A percentile compares a stretch with the other conserved stretches of the same genome.
Conservation (phyloP, 64 coral and sea anemone genomes). For the Exaiptasia diaphana region DNA sequence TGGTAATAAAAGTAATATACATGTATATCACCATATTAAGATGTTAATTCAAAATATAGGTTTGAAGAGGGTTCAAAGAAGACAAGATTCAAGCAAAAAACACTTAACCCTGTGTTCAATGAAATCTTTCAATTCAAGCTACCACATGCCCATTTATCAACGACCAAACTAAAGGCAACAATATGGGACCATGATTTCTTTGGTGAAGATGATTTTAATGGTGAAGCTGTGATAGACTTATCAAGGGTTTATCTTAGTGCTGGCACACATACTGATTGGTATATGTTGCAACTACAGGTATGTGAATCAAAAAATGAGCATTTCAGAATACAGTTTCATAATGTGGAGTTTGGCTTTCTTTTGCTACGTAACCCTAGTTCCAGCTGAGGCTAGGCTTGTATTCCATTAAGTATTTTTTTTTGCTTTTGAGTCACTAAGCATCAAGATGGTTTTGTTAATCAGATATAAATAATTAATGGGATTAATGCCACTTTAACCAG, state of each 20-base stretch:
- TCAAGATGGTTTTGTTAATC: no score
- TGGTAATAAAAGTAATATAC: no score
- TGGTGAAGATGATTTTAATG: conserved; percentile 97
- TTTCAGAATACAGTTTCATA: not conserved
- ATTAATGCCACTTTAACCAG: no score
- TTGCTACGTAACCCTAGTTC: not conserved
- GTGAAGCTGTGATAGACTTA: conserved; percentile 86
- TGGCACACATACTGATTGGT: conserved; percentile 85
- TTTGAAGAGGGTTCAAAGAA: conserved; percentile 72
- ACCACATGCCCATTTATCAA: conserved; percentile 37
- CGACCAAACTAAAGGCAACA: conserved; percentile 61
- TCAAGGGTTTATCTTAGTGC: conserved; percentile 63
- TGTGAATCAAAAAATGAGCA: no score
- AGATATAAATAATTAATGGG: no score
- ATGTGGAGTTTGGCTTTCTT: not conserved
- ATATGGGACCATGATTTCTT: conserved; percentile 94
- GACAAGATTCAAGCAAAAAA: conserved; percentile 82
- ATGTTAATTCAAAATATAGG: no score
- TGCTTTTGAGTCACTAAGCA: no score
- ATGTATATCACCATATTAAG: no score
- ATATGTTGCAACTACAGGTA: conserved; percentile 93
- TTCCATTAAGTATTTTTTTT: not conserved
- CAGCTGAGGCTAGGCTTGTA: not conserved
- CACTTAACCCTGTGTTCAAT: conserved; percentile 86
- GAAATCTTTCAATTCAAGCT: conserved; percentile 93